phyloP scores from a whole-genome alignment of 2,888 invertebrate species.

The Gibbula magus region DNA sequence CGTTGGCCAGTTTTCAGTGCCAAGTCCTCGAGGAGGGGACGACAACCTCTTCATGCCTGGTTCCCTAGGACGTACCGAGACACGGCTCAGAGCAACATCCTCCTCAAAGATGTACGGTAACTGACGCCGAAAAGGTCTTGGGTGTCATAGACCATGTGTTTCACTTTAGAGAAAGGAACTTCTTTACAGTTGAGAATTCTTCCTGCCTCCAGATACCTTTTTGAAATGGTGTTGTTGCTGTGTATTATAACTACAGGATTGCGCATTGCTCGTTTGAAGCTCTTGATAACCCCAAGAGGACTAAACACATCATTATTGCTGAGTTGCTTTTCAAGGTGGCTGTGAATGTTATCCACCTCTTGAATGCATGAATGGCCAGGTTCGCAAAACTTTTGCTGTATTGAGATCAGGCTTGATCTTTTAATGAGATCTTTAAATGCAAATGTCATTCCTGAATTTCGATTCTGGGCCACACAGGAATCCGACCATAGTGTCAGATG shows the following conservation, averaged over 20 bases:
- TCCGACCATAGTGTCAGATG: slow-evolving; percentile 33
- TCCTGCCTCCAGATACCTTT: too few relatives aligned
- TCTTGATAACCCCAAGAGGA: not conserved
- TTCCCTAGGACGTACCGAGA: too few relatives aligned
- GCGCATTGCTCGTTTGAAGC: not conserved
- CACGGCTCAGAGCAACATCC: too few relatives aligned
- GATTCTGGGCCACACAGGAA: too few relatives aligned
- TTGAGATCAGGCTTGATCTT: slow-evolving; percentile 7
- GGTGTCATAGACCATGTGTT: too few relatives aligned
- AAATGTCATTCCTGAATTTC: slow-evolving; percentile 28
- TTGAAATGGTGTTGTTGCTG: not conserved
- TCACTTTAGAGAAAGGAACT: too few relatives aligned
- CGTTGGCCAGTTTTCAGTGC: too few relatives aligned
- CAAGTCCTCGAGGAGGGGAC: too few relatives aligned
- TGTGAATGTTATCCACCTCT: not conserved
- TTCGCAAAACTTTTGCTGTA: slow-evolving; percentile 32
- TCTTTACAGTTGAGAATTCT: too few relatives aligned
- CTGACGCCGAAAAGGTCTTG: too few relatives aligned
- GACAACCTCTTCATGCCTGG: too few relatives aligned
- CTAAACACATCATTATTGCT: not conserved
- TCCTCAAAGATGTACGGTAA: too few relatives aligned
- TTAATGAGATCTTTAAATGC: slow-evolving; percentile 38
- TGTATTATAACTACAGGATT: not conserved
- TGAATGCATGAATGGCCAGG: slow-evolving; percentile 41
- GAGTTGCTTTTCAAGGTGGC: not conserved